Conservation (phyloP, 2,797 vertebrate species). For the Rhinichthys osculus region DNA sequence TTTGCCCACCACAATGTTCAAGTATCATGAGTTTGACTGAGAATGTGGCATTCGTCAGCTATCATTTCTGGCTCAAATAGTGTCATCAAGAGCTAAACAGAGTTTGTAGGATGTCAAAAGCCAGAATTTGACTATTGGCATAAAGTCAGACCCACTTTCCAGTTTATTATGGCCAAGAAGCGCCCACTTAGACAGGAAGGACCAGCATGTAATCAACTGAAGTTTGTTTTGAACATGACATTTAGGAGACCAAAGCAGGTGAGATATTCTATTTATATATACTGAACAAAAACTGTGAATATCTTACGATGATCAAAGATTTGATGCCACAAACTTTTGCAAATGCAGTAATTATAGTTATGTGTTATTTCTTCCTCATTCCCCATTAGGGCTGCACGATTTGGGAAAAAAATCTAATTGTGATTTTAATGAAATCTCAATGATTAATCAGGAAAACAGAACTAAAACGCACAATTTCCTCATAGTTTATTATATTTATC, state of each 20-base stretch:
- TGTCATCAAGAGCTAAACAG: background rate
- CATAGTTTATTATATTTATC: background rate
- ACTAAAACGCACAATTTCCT: too few species aligned
- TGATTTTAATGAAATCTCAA: background rate
- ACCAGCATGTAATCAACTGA: background rate
- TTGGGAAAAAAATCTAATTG: background rate
- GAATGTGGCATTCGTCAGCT: background rate
- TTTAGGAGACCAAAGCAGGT: background rate
- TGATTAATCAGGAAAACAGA: too few species aligned
- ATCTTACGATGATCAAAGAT: background rate
- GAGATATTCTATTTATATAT: background rate
- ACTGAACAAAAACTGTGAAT: background rate
- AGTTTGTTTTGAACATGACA: background rate
- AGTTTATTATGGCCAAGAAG: background rate
- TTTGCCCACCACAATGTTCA: constrained; percentile 15
- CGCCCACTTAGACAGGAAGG: background rate
- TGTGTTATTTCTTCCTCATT: background rate
- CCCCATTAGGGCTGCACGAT: background rate
- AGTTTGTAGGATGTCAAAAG: background rate
- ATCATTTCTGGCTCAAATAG: background rate
- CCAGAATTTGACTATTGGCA: background rate
- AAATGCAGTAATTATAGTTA: background rate
- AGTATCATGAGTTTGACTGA: background rate
- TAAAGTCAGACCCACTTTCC: background rate
- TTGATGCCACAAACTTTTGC: background rate